Evolutionary conservation across 2,113 vertebrate genomes (phyloP).

Genomic region (Rafetus swinhoei): DNA sequence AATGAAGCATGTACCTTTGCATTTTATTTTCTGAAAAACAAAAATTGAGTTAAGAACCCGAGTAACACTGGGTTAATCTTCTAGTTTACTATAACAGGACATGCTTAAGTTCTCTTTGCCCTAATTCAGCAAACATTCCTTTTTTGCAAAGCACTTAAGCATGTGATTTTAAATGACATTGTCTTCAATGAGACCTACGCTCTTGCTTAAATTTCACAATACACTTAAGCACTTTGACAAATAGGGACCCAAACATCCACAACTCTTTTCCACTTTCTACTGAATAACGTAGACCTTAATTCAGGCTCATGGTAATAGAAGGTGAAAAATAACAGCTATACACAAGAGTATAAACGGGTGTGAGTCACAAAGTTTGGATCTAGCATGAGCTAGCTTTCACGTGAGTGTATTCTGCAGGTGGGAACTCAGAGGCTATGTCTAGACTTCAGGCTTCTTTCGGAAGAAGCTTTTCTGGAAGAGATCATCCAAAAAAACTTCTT

Average conservation of each 20-base stretch:
- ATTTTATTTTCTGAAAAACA: too few relatives aligned
- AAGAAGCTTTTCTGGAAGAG: too few relatives aligned
- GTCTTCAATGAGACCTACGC: conserved; percentile 9
- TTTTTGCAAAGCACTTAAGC: conserved; percentile 32
- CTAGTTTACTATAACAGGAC: too few relatives aligned
- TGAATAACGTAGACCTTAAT: neutral
- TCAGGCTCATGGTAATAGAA: conserved; percentile 26
- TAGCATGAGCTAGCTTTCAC: conserved; percentile 48
- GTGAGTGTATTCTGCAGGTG: conserved; percentile 42
- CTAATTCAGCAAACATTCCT: conserved; percentile 12
- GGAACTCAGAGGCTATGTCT: neutral
- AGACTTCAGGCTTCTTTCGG: too few relatives aligned
- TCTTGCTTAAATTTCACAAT: neutral
- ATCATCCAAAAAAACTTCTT: too few relatives aligned
- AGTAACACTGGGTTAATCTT: too few relatives aligned
- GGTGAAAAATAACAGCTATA: neutral
- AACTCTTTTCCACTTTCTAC: neutral
- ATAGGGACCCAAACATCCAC: conserved; percentile 27
- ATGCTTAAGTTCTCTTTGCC: conserved; percentile 5
- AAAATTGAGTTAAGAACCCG: too few relatives aligned
- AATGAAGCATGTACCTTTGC: too few relatives aligned
- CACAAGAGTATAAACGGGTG: accelerated
- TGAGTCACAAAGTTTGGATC: neutral
- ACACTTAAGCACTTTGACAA: neutral
- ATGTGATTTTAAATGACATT: conserved; percentile 29